Percentiles rank a stretch among this genome's conserved stretches.
These are phyloP conservation scores for Bergia puertoricense DNA, from an alignment of 92 coral and sea anemone species.

Conservation along the genomic window DNA sequence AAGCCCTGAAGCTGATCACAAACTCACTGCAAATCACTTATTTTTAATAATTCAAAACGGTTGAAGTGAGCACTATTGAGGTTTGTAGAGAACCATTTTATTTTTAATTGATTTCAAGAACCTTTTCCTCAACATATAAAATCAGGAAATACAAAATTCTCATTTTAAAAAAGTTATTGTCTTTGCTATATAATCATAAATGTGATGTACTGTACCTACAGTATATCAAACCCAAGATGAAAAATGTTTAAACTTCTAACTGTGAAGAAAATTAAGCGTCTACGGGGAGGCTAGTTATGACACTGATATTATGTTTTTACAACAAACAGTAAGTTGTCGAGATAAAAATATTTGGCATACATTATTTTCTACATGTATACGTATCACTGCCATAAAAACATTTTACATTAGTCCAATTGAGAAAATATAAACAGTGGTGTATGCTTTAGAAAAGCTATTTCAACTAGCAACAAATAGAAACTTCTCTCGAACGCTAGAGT, in stretches of 20 bases:
- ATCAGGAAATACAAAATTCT: no score
- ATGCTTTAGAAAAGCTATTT: background rate
- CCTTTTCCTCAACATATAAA: no score
- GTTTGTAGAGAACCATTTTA: background rate
- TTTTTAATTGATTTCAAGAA: background rate
- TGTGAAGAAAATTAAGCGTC: no score
- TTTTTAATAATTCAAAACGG: background rate
- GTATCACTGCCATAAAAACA: background rate
- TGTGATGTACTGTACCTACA: no score
- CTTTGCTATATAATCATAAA: background rate
- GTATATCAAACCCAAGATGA: no score
- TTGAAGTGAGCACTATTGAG: background rate
- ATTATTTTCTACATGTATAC: no score
- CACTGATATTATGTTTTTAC: background rate
- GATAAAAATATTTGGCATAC: background rate
- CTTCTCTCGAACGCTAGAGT: background rate
- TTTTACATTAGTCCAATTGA: background rate
- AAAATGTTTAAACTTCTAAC: no score
- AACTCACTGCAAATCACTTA: background rate
- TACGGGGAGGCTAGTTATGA: no score
- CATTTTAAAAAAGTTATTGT: no score
- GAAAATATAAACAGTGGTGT: no score
- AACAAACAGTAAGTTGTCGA: background rate
- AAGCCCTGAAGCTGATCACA: background rate
- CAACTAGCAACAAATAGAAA: background rate